phyloP scores from a whole-genome alignment of 2,797 vertebrate species.

The Yasuhikotakia modesta region DNA sequence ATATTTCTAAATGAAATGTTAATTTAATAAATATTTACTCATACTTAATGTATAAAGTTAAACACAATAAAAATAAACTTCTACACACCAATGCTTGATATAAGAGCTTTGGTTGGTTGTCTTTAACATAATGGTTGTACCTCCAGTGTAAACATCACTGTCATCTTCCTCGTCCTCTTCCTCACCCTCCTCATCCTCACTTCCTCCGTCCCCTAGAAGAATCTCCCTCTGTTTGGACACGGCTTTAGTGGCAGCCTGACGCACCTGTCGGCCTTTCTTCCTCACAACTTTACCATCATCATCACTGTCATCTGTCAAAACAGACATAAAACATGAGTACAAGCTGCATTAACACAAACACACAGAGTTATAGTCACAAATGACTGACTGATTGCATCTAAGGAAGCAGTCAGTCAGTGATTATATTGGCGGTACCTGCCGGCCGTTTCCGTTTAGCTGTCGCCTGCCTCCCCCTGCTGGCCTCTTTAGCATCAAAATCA shows the following conservation, averaged over 20 bases:
- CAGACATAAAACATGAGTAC: neutral
- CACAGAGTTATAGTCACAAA: too few relatives aligned
- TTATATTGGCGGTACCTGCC: constrained; percentile 73
- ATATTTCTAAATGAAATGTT: neutral
- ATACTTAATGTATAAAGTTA: too few relatives aligned
- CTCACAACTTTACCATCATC: constrained; percentile 93
- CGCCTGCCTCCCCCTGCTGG: constrained; percentile 86
- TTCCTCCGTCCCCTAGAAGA: constrained; percentile 92
- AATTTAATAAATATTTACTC: too few relatives aligned
- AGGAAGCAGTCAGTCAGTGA: neutral
- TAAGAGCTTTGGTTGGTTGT: neutral
- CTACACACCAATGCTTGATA: neutral
- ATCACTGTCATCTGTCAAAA: constrained; percentile 87
- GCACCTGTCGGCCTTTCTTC: constrained; percentile 92
- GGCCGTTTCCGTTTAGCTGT: constrained; percentile 85
- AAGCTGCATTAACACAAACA: neutral
- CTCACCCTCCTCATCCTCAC: constrained; percentile 91
- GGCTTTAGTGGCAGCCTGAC: constrained; percentile 96
- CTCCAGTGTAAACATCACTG: constrained; percentile 82
- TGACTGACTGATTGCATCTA: too few relatives aligned
- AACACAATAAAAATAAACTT: too few relatives aligned
- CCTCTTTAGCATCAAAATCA: constrained; percentile 86
- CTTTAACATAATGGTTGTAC: constrained; percentile 73
- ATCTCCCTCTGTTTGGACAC: constrained; percentile 98
- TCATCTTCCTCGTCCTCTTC: constrained; percentile 81